A percentile compares a stretch with the other conserved stretches of the same genome.
phyloP scores from a whole-genome alignment of 2,113 vertebrate genomes.

The Cervus canadensis region DNA sequence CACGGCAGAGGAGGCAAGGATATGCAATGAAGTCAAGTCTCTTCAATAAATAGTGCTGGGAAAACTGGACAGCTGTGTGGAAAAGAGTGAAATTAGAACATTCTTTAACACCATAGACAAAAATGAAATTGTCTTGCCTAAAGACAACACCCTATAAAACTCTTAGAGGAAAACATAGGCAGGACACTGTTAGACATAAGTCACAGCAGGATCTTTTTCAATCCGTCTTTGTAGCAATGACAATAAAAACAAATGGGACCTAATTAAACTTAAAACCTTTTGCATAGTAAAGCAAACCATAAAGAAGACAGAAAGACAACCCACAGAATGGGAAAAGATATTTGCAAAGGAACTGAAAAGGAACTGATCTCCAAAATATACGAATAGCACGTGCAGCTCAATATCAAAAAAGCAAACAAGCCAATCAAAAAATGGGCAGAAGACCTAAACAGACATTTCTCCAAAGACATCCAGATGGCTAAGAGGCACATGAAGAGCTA shows the following conservation, averaged over 20 bases:
- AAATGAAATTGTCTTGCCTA: not conserved
- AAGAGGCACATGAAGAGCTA: not conserved
- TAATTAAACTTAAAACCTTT: not conserved
- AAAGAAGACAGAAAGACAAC: not conserved
- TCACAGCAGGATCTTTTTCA: not conserved
- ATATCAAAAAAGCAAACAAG: not conserved
- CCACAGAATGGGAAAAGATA: not conserved
- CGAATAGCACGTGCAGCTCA: not conserved
- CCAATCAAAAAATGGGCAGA: not conserved
- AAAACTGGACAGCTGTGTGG: not conserved
- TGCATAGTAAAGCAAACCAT: not conserved
- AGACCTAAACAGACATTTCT: not conserved
- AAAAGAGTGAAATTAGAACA: not conserved
- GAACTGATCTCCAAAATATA: not conserved
- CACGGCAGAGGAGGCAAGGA: not conserved
- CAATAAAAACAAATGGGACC: not conserved
- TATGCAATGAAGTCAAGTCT: not conserved
- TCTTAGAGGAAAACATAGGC: not conserved
- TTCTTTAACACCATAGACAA: not conserved
- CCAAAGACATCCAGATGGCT: not conserved
- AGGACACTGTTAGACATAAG: not conserved
- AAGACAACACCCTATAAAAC: not conserved
- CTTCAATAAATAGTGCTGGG: not conserved
- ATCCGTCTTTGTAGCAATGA: not conserved
- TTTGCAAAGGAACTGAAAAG: not conserved